Conservation (phyloP, 2,113 vertebrate species). For the Oplegnathus fasciatus region DNA sequence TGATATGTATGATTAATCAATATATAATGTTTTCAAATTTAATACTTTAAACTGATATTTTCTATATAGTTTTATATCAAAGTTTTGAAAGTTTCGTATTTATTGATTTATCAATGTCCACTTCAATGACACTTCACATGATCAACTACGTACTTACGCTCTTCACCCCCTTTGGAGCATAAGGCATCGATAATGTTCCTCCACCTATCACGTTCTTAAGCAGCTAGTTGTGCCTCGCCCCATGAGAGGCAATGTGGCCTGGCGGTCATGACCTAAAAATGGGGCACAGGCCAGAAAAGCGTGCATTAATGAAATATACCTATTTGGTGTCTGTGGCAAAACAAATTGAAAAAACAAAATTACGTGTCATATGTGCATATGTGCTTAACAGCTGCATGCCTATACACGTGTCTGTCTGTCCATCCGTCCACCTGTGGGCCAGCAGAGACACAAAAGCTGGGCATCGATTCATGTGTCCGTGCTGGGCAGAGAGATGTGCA, state of each 20-base stretch:
- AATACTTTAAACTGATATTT: neutral
- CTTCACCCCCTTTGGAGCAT: no score
- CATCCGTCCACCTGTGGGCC: constrained; percentile 43
- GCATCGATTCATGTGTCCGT: constrained; percentile 75
- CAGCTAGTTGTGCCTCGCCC: no score
- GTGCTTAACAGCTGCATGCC: neutral
- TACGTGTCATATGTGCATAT: neutral
- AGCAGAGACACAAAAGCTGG: constrained; percentile 32
- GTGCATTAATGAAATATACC: no score
- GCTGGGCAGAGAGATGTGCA: constrained; percentile 65
- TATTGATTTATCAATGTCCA: no score
- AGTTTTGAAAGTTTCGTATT: no score
- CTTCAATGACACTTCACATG: no score
- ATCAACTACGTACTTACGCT: no score
- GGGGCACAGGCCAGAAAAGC: neutral
- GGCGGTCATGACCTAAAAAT: neutral
- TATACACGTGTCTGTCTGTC: neutral
- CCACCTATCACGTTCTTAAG: no score
- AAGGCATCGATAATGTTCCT: no score
- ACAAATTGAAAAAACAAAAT: neutral
- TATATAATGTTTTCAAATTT: neutral
- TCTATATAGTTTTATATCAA: neutral
- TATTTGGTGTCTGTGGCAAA: neutral
- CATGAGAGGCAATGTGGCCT: no score
- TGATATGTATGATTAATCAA: neutral